These are phyloP conservation scores for Nannoperca australis DNA, from an alignment of 2,797 vertebrate genomes.

Conservation along the genomic window DNA sequence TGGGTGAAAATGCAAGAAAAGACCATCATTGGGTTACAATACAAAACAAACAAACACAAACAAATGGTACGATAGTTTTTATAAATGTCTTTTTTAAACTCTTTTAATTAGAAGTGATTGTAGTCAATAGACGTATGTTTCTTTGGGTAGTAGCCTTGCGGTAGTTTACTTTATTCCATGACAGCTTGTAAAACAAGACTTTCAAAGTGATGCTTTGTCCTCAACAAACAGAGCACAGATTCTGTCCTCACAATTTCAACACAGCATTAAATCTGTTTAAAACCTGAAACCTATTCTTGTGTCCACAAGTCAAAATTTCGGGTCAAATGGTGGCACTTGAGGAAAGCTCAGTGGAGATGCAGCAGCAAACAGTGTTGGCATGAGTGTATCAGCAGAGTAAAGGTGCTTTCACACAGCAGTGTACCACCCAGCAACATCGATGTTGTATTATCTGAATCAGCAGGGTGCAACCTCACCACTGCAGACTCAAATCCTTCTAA, in stretches of 20 bases:
- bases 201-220: not conserved
- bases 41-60: not conserved
- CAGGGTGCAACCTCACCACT: no score
- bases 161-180: not conserved
- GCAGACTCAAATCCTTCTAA: no score
- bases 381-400: not conserved
- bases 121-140: not conserved
- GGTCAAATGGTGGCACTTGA: not conserved
- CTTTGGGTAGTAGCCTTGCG: not conserved
- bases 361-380: not conserved
- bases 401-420: no score
- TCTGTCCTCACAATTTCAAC: not conserved
- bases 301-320: not conserved
- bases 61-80: not conserved
- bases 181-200: slow-evolving; percentile 15
- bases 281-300: not conserved
- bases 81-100: not conserved
- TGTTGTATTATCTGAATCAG: no score
- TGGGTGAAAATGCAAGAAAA: slow-evolving; percentile 1
- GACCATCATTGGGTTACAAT: not conserved
- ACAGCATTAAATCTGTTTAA: not conserved
- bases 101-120: not conserved
- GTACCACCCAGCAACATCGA: no score
- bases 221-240: not conserved
- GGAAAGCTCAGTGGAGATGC: not conserved